A percentile compares a stretch with the other conserved stretches of the same genome.
These are phyloP conservation scores for Gymnogyps californianus DNA, from an alignment of 2,113 vertebrate species.

Conservation along the genomic window DNA sequence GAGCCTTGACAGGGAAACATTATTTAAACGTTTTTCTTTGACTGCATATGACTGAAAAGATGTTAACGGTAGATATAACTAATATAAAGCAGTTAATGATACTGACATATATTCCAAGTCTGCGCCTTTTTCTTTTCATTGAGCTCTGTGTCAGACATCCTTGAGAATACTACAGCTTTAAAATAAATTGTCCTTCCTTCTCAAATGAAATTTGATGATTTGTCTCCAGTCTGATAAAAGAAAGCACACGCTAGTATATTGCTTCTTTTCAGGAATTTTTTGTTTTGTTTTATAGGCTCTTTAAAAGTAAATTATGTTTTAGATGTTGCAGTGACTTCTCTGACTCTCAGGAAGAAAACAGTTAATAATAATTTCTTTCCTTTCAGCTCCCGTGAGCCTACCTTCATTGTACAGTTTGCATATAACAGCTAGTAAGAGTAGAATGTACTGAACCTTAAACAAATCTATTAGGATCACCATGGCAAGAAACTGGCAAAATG, in stretches of 20 bases:
- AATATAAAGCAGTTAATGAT: constrained; percentile 13
- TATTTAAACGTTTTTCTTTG: constrained; percentile 5
- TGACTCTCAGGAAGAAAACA: constrained; percentile 39
- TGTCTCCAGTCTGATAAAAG: constrained; percentile 36
- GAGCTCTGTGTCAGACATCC: constrained; percentile 5
- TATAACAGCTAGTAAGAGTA: constrained; percentile 27
- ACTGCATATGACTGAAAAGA: constrained; percentile 29
- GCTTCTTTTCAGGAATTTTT: constrained; percentile 20
- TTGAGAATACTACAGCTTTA: background rate
- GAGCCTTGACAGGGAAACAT: constrained; percentile 41
- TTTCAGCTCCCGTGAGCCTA: constrained; percentile 41
- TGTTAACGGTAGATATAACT: constrained; percentile 18
- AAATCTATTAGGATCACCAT: constrained; percentile 58
- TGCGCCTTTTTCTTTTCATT: background rate
- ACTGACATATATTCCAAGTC: background rate
- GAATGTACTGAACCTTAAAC: constrained; percentile 55
- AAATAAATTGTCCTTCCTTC: constrained; percentile 15
- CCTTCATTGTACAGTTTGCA: constrained; percentile 8
- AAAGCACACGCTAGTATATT: background rate
- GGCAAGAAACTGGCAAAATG: constrained; percentile 64
- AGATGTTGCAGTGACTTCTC: constrained; percentile 23
- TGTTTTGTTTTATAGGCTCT: constrained; percentile 12
- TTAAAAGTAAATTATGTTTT: constrained; percentile 50
- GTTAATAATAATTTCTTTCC: constrained; percentile 59
- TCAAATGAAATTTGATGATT: constrained; percentile 10